Evolutionary conservation across 1,140 invertebrate genomes (phyloP).

Genomic region (Odontomachus brunneus): DNA sequence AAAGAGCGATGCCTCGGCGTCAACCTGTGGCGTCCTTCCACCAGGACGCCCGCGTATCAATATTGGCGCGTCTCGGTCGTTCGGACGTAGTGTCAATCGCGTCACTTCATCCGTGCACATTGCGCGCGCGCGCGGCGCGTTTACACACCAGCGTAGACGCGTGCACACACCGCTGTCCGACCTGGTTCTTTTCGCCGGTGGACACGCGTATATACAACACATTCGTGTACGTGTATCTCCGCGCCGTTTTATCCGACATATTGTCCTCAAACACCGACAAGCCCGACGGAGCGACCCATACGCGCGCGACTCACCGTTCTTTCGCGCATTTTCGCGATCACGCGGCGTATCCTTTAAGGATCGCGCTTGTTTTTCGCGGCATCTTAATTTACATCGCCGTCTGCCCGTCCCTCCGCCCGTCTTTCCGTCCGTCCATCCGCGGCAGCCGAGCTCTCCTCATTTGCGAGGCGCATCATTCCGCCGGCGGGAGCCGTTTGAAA

Average conservation of each 20-base stretch:
- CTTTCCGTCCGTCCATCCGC: slow-evolving; percentile 1
- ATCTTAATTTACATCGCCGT: slow-evolving; percentile 28
- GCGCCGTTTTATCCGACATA: slow-evolving; percentile 27
- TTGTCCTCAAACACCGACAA: background rate
- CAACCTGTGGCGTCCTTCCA: slow-evolving; percentile 74
- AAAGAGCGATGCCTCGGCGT: slow-evolving; percentile 67
- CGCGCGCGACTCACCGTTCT: background rate
- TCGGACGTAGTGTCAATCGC: slow-evolving; percentile 72
- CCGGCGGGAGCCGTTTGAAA: slow-evolving; percentile 37
- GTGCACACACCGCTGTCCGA: slow-evolving; percentile 25
- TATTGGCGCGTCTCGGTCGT: slow-evolving; percentile 74
- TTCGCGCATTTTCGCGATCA: background rate
- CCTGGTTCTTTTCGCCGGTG: slow-evolving; percentile 61
- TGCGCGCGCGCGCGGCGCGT: slow-evolving; percentile 29
- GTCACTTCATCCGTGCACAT: slow-evolving; percentile 61
- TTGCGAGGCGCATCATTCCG: slow-evolving; percentile 43
- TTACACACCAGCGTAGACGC: background rate
- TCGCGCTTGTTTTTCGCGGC: background rate
- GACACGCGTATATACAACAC: slow-evolving; percentile 6
- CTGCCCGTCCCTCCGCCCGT: background rate
- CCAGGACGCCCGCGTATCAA: slow-evolving; percentile 64
- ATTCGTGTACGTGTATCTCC: background rate
- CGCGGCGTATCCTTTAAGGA: background rate
- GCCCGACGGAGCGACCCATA: no score
- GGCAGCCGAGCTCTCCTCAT: slow-evolving; percentile 37